A percentile compares a stretch with the other conserved stretches of the same genome.
Evolutionary conservation across 1,140 invertebrate species (phyloP).

Genomic region (Centruroides sculpturatus): DNA sequence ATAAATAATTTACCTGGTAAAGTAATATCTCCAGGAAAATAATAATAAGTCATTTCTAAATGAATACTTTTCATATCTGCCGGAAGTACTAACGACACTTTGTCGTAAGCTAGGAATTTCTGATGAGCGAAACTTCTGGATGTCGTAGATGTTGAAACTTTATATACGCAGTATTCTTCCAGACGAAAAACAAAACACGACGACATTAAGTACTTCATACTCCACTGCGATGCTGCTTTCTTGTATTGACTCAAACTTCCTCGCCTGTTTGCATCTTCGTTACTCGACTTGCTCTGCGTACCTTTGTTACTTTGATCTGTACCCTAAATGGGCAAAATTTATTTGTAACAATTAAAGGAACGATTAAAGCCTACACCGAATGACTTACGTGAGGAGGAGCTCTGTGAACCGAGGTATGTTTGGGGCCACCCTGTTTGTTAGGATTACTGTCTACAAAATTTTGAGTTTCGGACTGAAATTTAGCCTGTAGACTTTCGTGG

Average conservation of each 20-base stretch:
- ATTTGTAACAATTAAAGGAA: no score
- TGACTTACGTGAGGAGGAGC: background rate
- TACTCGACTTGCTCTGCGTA: no score
- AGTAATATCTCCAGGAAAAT: slow-evolving; percentile 82
- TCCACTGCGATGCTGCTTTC: background rate
- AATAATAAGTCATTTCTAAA: slow-evolving; percentile 91
- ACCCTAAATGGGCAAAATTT: no score
- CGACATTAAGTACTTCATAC: slow-evolving; percentile 18
- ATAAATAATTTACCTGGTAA: slow-evolving; percentile 62
- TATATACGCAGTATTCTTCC: slow-evolving; percentile 52
- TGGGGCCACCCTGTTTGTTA: slow-evolving; percentile 3
- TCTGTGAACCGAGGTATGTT: background rate
- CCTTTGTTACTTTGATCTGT: no score
- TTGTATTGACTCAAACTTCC: no score
- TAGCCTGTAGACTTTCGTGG: slow-evolving; percentile 19
- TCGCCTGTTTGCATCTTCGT: no score
- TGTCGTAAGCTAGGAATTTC: slow-evolving; percentile 52
- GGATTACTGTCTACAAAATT: background rate
- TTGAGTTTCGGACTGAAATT: background rate
- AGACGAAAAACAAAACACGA: slow-evolving; percentile 14
- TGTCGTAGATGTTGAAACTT: slow-evolving; percentile 46
- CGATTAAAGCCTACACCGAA: no score
- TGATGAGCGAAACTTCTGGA: slow-evolving; percentile 11
- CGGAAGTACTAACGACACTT: slow-evolving; percentile 64
- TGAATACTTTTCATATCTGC: slow-evolving; percentile 78